phyloP scores from a whole-genome alignment of 1,140 invertebrate species.

The Nasonia vitripennis region DNA sequence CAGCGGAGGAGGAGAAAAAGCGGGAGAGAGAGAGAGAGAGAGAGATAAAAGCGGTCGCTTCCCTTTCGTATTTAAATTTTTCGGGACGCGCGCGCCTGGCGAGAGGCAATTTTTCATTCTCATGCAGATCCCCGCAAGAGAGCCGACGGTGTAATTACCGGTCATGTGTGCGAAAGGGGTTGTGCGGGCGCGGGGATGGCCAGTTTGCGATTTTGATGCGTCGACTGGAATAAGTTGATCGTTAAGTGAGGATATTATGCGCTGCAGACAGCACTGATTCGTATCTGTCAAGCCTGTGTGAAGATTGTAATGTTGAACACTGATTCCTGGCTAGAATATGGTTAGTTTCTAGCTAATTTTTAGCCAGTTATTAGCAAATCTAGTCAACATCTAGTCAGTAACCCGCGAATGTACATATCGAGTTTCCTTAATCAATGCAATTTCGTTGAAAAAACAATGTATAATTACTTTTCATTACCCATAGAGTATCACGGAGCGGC shows the following conservation, averaged over 20 bases:
- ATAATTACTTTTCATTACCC: not conserved
- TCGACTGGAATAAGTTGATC: not conserved
- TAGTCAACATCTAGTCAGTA: too few relatives aligned
- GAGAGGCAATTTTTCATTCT: constrained; percentile 52
- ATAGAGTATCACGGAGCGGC: not conserved
- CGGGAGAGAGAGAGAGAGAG: not conserved
- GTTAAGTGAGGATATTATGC: not conserved
- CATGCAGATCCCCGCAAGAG: constrained; percentile 51
- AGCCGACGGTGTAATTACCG: constrained; percentile 51
- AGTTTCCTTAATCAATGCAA: not conserved
- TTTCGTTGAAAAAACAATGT: not conserved
- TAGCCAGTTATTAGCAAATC: too few relatives aligned
- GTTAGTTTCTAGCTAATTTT: too few relatives aligned
- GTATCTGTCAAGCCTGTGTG: too few relatives aligned
- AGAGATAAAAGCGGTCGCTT: not conserved
- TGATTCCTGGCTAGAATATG: too few relatives aligned
- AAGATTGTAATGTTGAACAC: too few relatives aligned
- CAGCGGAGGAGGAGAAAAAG: constrained; percentile 27
- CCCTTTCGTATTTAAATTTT: constrained; percentile 4
- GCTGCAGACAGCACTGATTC: too few relatives aligned
- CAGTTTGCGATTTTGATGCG: not conserved
- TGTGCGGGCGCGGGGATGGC: not conserved
- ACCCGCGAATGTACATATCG: too few relatives aligned
- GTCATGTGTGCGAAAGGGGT: not conserved
- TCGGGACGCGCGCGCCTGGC: not conserved